Evolutionary conservation across 1,140 invertebrate genomes (phyloP), one percentile per base, ranked within the genome.

Genomic region (Pseudoatta argentina): DNA sequence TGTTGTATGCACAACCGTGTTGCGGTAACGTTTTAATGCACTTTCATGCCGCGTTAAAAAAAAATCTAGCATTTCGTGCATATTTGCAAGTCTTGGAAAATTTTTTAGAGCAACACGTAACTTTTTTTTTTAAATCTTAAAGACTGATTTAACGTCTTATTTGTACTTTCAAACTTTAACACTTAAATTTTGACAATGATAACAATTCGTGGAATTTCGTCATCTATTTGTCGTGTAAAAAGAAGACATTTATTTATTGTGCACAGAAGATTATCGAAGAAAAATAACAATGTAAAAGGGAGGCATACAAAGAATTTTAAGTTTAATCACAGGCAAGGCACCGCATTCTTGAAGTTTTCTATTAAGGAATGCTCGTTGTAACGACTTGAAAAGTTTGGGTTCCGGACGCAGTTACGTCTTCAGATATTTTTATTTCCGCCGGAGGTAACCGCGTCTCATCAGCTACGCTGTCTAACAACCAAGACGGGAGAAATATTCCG

Each of bases 341-440:
- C 44, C 86, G 34, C n/a, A 51, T 85, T 53, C 39, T 59, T 14
- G 16, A 71, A 77, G 82, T 77, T 77, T 87, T 53, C 34, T 73
- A 83, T 73, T 69, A 75, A 83, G 79, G 69, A 83, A 83, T 83
- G 79, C 79, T 83, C 69, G 79, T 30, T 66, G 53, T 69, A 69
- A 78, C 73, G 73, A 86, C 85, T 82, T 64, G 79, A 44, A 57
- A 76, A 76, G 61, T 86, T 55, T 30, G 61, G 72, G 24, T 57
- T 69, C 72, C 48, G 66, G 59, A 72, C 81, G 51, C 59, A 55
- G 34, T 63, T 67, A 67, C 34, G 64, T 57, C 24, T 21, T 76
- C 24, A 69, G 55, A 53, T 83, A 85, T 86, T 86, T 77, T 71
- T 85, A 64, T 79, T 75, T 69, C 51, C 53, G 39, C 61, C 55